Evolutionary conservation across 2,888 invertebrate species (phyloP).

Genomic region (Myopa tessellatipennis): DNA sequence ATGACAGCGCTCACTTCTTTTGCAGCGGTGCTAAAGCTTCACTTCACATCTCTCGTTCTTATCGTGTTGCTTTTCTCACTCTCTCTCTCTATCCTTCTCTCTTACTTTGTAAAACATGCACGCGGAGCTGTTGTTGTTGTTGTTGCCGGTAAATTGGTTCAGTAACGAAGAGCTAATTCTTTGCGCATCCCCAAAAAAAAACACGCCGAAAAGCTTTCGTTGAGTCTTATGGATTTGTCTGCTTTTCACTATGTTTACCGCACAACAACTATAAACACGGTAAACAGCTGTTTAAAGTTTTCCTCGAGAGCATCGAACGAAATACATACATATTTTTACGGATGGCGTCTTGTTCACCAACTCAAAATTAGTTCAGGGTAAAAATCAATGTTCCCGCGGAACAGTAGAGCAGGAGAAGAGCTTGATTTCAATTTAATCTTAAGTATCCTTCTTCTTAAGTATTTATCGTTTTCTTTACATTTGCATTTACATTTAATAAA

Average conservation of each 20-base stretch:
- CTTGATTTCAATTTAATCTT: neutral
- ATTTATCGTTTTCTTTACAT: neutral
- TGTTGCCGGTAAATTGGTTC: slow-evolving; percentile 2
- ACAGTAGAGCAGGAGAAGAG: neutral
- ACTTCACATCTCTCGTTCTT: neutral
- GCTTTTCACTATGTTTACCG: neutral
- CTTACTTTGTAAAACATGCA: neutral
- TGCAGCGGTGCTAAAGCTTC: neutral
- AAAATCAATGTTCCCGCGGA: neutral
- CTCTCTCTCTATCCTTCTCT: neutral
- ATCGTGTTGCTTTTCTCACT: neutral
- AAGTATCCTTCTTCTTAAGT: too few relatives aligned
- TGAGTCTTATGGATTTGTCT: too few relatives aligned
- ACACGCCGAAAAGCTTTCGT: too few relatives aligned
- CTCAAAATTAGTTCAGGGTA: neutral
- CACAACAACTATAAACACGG: neutral
- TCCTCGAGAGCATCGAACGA: neutral
- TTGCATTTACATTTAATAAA: too few relatives aligned
- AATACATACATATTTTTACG: neutral
- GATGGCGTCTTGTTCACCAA: neutral
- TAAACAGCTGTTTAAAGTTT: slow-evolving; percentile 1
- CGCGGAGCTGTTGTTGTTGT: neutral
- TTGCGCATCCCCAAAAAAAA: too few relatives aligned
- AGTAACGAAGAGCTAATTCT: too few relatives aligned
- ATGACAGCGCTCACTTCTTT: neutral